Evolutionary conservation across 2,113 vertebrate genomes (phyloP).

Genomic region (Gobiocypris rarus): DNA sequence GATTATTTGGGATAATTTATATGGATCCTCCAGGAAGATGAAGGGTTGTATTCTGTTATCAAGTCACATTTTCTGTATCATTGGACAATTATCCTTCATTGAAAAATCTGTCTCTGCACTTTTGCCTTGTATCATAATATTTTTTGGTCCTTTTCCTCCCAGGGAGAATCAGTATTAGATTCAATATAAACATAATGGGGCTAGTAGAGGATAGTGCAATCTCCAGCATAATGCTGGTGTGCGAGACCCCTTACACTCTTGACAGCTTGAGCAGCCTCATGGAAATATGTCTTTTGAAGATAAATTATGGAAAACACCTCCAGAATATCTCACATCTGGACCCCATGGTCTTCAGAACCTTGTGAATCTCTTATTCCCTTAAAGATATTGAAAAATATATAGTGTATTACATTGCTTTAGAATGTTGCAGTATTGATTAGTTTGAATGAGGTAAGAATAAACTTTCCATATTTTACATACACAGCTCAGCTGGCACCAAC

Average conservation of each 20-base stretch:
- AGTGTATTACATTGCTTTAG: background rate
- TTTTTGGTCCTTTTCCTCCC: constrained; percentile 35
- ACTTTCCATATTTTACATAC: background rate
- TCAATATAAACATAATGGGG: constrained; percentile 51
- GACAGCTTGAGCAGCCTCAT: constrained; percentile 31
- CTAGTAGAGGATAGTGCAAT: constrained; percentile 40
- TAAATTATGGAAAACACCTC: constrained; percentile 36
- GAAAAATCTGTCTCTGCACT: constrained; percentile 25
- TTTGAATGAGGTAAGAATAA: too few species aligned
- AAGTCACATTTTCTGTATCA: constrained; percentile 42
- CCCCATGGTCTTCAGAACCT: constrained; percentile 6
- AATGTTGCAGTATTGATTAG: background rate
- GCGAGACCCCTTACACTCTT: constrained; percentile 16
- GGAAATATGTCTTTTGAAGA: constrained; percentile 48
- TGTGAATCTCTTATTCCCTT: constrained; percentile 6
- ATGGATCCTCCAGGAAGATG: constrained; percentile 44
- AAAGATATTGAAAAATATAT: constrained; percentile 40
- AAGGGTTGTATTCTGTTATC: constrained; percentile 35
- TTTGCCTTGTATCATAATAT: constrained; percentile 42
- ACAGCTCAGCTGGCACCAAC: background rate
- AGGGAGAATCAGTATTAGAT: constrained; percentile 51
- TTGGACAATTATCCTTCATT: constrained; percentile 48
- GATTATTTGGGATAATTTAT: constrained; percentile 47
- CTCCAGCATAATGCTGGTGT: constrained; percentile 45
- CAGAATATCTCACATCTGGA: constrained; percentile 35